Evolutionary conservation across 2,888 invertebrate species (phyloP).

Genomic region (Dendrolimus houi): DNA sequence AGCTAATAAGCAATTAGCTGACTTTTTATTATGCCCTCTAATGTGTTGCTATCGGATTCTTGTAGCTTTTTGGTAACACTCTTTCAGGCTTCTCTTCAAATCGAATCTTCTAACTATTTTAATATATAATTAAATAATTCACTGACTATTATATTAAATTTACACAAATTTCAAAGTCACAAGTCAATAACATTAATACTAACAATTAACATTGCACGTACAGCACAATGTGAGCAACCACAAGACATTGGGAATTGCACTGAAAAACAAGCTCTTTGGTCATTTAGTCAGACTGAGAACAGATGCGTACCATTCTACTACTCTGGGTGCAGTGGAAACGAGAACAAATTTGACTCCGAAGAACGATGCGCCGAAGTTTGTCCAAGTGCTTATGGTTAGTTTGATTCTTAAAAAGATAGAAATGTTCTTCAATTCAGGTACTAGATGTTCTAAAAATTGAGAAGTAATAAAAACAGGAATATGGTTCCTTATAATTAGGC

Average conservation of each 20-base stretch:
- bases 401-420: background rate
- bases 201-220: constrained; percentile 41
- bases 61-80: too few relatives aligned
- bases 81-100: too few relatives aligned
- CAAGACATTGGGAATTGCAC: constrained; percentile 86
- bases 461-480: too few relatives aligned
- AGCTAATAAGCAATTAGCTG: too few relatives aligned
- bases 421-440: too few relatives aligned
- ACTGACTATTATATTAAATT: too few relatives aligned
- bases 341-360: constrained; percentile 87
- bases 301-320: constrained; percentile 96
- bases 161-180: background rate
- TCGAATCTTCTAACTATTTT: too few relatives aligned
- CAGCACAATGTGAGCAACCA: constrained; percentile 87
- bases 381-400: constrained; percentile 87
- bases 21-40: too few relatives aligned
- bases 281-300: constrained; percentile 88
- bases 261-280: constrained; percentile 87
- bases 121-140: too few relatives aligned
- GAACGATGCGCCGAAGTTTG: constrained; percentile 86
- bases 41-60: too few relatives aligned
- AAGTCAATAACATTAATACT: constrained; percentile 21
- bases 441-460: too few relatives aligned
- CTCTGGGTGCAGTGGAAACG: constrained; percentile 93
- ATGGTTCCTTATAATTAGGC: too few relatives aligned